A percentile compares a stretch with the other conserved stretches of the same genome.
phyloP scores from a whole-genome alignment of 2,797 vertebrate species.

The Thamnophis elegans region DNA sequence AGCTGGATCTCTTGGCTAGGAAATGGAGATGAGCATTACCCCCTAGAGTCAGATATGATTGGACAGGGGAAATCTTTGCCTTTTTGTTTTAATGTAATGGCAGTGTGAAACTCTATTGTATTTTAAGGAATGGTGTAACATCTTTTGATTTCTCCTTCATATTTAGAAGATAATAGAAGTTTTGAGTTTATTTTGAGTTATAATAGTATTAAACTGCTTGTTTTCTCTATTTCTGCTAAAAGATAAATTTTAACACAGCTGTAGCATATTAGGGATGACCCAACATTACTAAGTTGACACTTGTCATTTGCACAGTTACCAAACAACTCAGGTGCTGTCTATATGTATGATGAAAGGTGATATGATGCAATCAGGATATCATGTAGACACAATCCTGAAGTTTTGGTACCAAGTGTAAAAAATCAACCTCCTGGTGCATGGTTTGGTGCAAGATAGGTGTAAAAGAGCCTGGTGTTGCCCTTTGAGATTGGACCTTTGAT shows the following conservation, averaged over 20 bases:
- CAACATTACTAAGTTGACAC: neutral
- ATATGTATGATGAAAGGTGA: neutral
- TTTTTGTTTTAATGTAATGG: neutral
- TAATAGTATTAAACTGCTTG: neutral
- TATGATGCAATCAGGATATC: neutral
- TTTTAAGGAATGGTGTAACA: neutral
- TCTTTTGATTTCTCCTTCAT: neutral
- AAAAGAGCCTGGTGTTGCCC: neutral
- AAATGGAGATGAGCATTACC: neutral
- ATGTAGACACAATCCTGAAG: neutral
- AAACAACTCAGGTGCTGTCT: neutral
- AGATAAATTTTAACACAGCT: neutral
- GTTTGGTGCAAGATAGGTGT: neutral
- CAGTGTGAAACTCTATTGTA: neutral
- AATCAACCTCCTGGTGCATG: neutral
- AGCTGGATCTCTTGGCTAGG: neutral
- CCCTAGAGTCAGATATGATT: neutral
- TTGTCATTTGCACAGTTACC: neutral
- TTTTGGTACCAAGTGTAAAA: neutral
- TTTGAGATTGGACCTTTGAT: neutral
- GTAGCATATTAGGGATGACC: neutral
- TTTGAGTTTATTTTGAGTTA: neutral
- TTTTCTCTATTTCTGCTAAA: neutral
- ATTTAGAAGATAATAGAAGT: neutral
- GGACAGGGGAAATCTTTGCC: neutral